Base-by-base conservation (phyloP, 1,140 invertebrate genomes). In the Daktulosphaira vitifoliae region DNA sequence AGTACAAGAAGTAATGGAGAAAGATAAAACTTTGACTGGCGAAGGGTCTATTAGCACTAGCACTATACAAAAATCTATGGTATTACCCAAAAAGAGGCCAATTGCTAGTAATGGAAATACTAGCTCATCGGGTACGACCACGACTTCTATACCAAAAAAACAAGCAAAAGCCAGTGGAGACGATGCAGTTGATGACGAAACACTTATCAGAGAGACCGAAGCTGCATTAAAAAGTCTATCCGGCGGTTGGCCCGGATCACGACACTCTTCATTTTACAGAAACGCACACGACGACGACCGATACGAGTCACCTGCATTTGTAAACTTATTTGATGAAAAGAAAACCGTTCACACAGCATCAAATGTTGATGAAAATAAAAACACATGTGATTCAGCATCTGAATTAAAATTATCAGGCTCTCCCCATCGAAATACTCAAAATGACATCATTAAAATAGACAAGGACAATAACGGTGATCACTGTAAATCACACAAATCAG, bases 301-400 rank as follows among this genome's bases (percentile, higher is more conserved):
- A 52, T 80, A 79, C 69, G 79, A 80, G 50, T 68, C 70, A 5
- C 87, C 87, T 1, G 81, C 82, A 37, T 90, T 90, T 70, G 89
- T 90, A 70, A 90, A 90, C 73, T 76, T 90, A 1, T 91, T 90
- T 69, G 87, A 88, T 69, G 88, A 90, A 70, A 90, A 89, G 72
- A 83, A 87, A 70, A 79, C 81, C 9, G 76, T 72, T 0, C 85
- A 85, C 73, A 78, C 84, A 72, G 80, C 83, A 13, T 81, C 82
- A 2, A 75, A 80, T 33, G 78, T 79, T 18, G 78, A 79, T 1
- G 78, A 78, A 0, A 81, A 80, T 0, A 79, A 78, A n/a, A 81
- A 79, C 13, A 79, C 81, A 11, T 83, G 82, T 68, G 81, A 79
- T 52, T 81, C 83, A 18, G 77, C 79, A 6, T 74, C 78, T 3